phyloP scores from a whole-genome alignment of 2,797 vertebrate genomes.

The Odontamblyopus rebecca region DNA sequence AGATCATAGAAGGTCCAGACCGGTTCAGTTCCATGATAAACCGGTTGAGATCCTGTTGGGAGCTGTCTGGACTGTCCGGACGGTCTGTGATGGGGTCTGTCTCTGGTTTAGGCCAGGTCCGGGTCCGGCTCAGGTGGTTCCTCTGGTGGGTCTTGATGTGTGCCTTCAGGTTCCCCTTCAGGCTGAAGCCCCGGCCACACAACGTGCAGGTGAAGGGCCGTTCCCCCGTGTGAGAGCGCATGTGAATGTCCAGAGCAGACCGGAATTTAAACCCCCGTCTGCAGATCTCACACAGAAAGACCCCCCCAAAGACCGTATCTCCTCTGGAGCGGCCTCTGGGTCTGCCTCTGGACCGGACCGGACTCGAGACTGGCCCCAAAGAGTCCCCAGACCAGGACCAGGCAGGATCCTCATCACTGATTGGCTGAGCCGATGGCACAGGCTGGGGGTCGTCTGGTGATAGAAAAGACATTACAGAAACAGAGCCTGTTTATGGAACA shows the following conservation, averaged over 20 bases:
- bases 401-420: conserved; percentile 3
- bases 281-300: conserved; percentile 40
- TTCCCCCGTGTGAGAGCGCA: conserved; percentile 56
- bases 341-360: background rate
- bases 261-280: conserved; percentile 58
- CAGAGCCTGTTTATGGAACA: too few relatives aligned
- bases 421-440: background rate
- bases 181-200: conserved; percentile 61
- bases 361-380: background rate
- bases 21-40: background rate
- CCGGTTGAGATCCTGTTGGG: background rate
- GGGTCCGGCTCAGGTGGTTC: background rate
- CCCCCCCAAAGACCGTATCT: background rate
- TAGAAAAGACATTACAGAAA: background rate
- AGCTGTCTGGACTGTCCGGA: background rate
- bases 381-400: background rate
- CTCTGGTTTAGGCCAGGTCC: background rate
- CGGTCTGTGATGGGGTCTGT: background rate
- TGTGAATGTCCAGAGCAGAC: conserved; percentile 56
- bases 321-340: conserved; percentile 6
- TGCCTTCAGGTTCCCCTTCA: conserved; percentile 49
- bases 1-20: background rate
- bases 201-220: conserved; percentile 54
- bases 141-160: conserved; percentile 34
- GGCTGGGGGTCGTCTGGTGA: background rate